phyloP scores from a whole-genome alignment of 2,797 vertebrate species.

The Melanotaenia nigrans region DNA sequence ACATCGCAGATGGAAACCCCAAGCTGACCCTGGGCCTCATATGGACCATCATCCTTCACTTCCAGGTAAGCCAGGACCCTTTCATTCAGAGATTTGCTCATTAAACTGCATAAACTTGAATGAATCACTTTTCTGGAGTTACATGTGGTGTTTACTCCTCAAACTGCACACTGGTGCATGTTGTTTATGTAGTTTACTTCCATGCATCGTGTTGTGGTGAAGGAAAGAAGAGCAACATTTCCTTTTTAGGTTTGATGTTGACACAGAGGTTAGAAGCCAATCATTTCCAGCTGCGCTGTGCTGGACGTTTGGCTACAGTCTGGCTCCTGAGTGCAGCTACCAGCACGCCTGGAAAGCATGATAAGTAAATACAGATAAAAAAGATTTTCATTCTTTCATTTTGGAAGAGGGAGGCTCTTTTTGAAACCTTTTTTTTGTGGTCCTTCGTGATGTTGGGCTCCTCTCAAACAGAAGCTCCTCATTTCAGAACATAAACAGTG shows the following conservation, averaged over 20 bases:
- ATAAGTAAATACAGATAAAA: too few relatives aligned
- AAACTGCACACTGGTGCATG: too few relatives aligned
- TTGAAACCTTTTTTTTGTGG: neutral
- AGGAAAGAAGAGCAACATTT: too few relatives aligned
- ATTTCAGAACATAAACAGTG: constrained; percentile 24
- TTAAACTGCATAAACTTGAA: too few relatives aligned
- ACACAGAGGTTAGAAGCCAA: constrained; percentile 37
- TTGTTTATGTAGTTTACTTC: constrained; percentile 5
- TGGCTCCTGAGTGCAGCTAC: too few relatives aligned
- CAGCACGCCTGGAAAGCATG: neutral
- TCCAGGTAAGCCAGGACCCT: constrained; percentile 86
- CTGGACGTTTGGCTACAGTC: constrained; percentile 13
- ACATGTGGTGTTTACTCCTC: too few relatives aligned
- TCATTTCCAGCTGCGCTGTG: constrained; percentile 36
- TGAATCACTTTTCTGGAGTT: too few relatives aligned
- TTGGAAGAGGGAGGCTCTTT: neutral
- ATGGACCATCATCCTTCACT: constrained; percentile 99
- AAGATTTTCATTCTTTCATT: neutral
- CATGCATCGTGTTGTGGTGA: neutral
- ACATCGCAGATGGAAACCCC: constrained; percentile 96
- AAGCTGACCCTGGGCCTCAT: constrained; percentile 96
- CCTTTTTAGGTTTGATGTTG: constrained; percentile 28
- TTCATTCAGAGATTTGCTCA: too few relatives aligned
- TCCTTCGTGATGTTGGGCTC: neutral
- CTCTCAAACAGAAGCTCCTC: neutral